Percentiles rank a stretch among this genome's conserved stretches.
Evolutionary conservation across 2,113 vertebrate genomes (phyloP).

Genomic region (Ophthalmolycus amberensis): DNA sequence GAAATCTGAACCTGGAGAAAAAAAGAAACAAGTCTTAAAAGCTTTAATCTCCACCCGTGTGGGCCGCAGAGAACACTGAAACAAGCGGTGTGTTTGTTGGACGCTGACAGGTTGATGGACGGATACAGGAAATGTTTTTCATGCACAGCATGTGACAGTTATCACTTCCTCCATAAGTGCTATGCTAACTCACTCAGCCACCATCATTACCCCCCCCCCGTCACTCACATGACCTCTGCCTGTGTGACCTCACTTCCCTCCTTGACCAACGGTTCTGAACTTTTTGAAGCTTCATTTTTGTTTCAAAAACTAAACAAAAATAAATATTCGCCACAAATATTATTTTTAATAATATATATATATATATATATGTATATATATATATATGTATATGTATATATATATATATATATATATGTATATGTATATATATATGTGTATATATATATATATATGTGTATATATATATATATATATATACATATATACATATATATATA

Average conservation of each 20-base stretch:
- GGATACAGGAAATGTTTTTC: constrained; percentile 31
- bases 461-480: too few species aligned
- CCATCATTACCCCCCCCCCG: constrained; percentile 29
- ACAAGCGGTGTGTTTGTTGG: background rate
- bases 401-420: too few species aligned
- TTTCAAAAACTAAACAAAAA: constrained; percentile 22
- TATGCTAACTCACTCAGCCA: constrained; percentile 50
- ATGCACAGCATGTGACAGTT: constrained; percentile 18
- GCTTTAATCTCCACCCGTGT: background rate
- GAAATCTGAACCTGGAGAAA: too few species aligned
- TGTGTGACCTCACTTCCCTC: constrained; percentile 51
- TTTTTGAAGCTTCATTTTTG: constrained; percentile 23
- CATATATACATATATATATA: too few species aligned
- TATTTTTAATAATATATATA: too few species aligned
- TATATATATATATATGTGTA: too few species aligned
- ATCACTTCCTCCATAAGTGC: constrained; percentile 48
- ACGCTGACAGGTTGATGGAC: background rate
- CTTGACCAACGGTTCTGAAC: background rate
- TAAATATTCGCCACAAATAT: background rate
- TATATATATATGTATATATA: too few species aligned
- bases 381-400: too few species aligned
- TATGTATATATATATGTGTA: too few species aligned
- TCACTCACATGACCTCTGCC: constrained; percentile 54
- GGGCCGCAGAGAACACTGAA: background rate
- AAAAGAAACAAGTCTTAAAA: too few species aligned